These are phyloP conservation scores for Tipula helvola DNA, from an alignment of 2,888 invertebrate species.

Conservation along the genomic window DNA sequence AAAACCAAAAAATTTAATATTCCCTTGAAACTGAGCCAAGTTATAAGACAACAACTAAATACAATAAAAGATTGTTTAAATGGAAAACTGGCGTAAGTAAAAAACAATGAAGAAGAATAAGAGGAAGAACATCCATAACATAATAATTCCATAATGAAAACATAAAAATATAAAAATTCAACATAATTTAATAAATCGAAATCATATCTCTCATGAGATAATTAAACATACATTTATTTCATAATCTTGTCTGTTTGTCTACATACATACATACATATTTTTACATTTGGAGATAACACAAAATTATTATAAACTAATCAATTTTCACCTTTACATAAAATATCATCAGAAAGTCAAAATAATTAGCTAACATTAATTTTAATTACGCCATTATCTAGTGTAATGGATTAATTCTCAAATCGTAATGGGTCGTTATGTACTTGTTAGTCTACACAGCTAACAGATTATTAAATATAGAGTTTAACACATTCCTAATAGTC, in stretches of 20 bases:
- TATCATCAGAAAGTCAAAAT: background rate
- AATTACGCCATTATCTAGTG: background rate
- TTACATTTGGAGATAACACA: background rate
- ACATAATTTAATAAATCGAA: constrained; percentile 4
- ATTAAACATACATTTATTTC: background rate
- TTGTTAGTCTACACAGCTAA: background rate
- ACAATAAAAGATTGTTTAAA: background rate
- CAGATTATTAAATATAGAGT: too few species aligned
- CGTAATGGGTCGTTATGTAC: background rate
- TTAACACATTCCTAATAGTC: too few species aligned
- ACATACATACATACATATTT: background rate
- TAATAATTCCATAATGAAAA: background rate
- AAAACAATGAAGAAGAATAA: background rate
- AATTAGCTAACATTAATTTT: background rate
- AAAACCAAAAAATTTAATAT: background rate
- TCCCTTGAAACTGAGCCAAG: background rate
- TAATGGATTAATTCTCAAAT: background rate
- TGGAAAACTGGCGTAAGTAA: background rate
- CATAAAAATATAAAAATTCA: background rate
- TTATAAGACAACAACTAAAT: background rate
- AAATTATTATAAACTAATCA: background rate
- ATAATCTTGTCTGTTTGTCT: background rate
- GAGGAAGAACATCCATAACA: background rate
- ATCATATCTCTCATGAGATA: background rate
- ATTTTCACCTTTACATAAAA: background rate